Evolutionary conservation across 2,797 vertebrate genomes (phyloP).

Genomic region (Acomys russatus): DNA sequence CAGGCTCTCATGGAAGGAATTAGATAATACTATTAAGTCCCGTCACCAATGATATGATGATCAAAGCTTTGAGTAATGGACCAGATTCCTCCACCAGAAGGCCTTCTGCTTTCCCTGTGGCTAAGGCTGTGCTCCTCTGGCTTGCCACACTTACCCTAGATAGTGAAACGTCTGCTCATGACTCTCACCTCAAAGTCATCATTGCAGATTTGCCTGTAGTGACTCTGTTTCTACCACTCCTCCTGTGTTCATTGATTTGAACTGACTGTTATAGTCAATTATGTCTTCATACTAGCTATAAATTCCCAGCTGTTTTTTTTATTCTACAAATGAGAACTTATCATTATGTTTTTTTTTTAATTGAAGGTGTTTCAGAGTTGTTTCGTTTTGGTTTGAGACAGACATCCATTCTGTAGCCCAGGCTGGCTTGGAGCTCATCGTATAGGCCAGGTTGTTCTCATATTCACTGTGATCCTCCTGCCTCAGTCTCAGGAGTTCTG

Average conservation of each 20-base stretch:
- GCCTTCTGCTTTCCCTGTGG: background rate
- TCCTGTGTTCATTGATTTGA: background rate
- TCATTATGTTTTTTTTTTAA: background rate
- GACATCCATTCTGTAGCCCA: background rate
- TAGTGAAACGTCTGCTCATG: background rate
- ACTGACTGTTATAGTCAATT: background rate
- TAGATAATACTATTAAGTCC: fast-evolving
- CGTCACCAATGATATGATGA: too few species aligned
- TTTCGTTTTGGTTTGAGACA: background rate
- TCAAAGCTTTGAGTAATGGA: fast-evolving
- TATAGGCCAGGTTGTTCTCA: background rate
- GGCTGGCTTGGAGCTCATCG: background rate
- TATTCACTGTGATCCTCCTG: background rate
- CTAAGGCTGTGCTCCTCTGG: fast-evolving
- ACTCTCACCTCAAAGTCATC: background rate
- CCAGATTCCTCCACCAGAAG: background rate
- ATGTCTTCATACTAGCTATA: background rate
- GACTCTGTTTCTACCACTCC: background rate
- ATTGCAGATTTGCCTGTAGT: background rate
- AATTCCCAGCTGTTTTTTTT: background rate
- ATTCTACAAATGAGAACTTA: too few species aligned
- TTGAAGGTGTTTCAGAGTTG: background rate
- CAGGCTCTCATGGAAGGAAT: fast-evolving
- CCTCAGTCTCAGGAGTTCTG: background rate
- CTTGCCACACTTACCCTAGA: background rate